Percentiles rank a stretch among this genome's conserved stretches.
Conservation (phyloP, 2,888 invertebrate genomes). For the Archips xylosteana region DNA sequence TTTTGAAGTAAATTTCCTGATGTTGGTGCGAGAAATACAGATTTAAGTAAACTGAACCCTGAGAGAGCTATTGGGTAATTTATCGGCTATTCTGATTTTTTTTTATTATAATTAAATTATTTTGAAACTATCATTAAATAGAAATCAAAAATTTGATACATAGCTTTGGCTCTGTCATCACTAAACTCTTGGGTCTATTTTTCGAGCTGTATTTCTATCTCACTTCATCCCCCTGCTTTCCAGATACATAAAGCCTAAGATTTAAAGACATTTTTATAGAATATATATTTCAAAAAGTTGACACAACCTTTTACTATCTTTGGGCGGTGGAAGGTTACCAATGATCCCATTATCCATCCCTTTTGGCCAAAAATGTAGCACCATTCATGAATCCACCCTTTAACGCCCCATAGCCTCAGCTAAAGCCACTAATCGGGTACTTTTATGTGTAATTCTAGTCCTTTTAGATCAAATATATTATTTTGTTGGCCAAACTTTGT, state of each 20-base stretch:
- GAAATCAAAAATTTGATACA: too few relatives aligned
- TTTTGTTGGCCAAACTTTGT: constrained; percentile 57
- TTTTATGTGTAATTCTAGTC: constrained; percentile 30
- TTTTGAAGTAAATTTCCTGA: background rate
- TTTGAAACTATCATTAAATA: too few relatives aligned
- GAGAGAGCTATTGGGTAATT: background rate
- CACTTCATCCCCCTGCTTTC: background rate
- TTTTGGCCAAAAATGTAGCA: constrained; percentile 5
- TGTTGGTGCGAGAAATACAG: background rate
- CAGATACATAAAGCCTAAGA: too few relatives aligned
- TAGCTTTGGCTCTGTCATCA: too few relatives aligned
- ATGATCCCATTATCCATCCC: background rate
- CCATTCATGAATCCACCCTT: constrained; percentile 1
- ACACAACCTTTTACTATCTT: too few relatives aligned
- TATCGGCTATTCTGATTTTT: background rate
- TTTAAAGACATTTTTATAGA: too few relatives aligned
- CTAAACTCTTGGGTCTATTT: background rate
- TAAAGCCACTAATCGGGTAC: constrained; percentile 39
- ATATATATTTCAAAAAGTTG: too few relatives aligned
- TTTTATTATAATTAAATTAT: background rate
- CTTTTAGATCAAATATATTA: constrained; percentile 41
- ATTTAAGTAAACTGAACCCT: too few relatives aligned
- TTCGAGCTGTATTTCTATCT: background rate
- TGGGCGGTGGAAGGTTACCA: too few relatives aligned
- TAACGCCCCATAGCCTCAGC: constrained; percentile 32